phyloP scores from a whole-genome alignment of 2,888 invertebrate species.

The Flexamia atlantica region DNA sequence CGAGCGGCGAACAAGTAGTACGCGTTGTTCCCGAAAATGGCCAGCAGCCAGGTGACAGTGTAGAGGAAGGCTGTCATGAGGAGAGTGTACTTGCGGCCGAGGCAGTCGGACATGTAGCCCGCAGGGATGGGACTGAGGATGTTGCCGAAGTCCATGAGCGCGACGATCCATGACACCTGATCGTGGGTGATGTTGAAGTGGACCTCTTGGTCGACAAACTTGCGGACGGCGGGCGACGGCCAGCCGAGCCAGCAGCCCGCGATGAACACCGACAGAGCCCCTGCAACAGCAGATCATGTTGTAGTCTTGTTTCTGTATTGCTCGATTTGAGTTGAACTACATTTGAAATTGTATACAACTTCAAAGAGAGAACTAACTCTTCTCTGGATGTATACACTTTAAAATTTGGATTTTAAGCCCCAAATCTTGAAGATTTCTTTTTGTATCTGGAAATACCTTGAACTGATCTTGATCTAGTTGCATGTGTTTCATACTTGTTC shows the following conservation, averaged over 20 bases:
- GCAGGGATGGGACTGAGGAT: slow-evolving; percentile 69
- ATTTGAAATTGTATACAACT: too few species aligned
- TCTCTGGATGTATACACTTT: too few species aligned
- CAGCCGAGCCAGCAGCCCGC: slow-evolving; percentile 70
- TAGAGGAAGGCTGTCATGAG: slow-evolving; percentile 73
- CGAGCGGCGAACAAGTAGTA: slow-evolving; percentile 68
- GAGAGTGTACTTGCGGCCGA: slow-evolving; percentile 68
- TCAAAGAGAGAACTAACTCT: too few species aligned
- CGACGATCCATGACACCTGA: slow-evolving; percentile 69
- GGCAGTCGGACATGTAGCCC: slow-evolving; percentile 69
- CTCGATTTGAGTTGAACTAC: too few species aligned
- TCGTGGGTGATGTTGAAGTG: slow-evolving; percentile 61
- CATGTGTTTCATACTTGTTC: too few species aligned
- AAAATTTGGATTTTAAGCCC: too few species aligned
- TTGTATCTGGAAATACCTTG: too few species aligned
- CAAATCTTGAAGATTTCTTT: too few species aligned
- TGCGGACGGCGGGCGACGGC: slow-evolving; percentile 68
- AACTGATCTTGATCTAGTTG: too few species aligned
- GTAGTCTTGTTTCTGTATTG: too few species aligned
- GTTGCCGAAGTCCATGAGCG: slow-evolving; percentile 71
- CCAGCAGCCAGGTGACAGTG: slow-evolving; percentile 73
- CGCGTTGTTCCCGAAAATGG: slow-evolving; percentile 72
- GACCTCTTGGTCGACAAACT: slow-evolving; percentile 64
- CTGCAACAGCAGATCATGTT: slow-evolving; percentile 64
- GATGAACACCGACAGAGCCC: slow-evolving; percentile 67